Conservation (phyloP, 2,797 vertebrate genomes). For the Hyperoplus immaculatus region DNA sequence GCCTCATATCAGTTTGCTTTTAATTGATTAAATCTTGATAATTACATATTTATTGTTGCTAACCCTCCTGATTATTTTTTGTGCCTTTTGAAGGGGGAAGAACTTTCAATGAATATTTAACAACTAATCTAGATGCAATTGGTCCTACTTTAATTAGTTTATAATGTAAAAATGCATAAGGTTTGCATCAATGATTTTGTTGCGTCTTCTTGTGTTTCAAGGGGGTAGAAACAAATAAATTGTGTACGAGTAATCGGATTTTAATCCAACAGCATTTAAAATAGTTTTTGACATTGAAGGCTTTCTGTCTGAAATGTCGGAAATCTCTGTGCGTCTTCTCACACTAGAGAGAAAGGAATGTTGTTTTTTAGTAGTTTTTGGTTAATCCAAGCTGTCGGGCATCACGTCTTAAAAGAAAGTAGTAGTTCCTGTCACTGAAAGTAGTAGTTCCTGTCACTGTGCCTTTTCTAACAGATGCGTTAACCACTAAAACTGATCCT, state of each 20-base stretch:
- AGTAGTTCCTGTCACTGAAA: slow-evolving; percentile 7
- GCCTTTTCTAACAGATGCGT: slow-evolving; percentile 10
- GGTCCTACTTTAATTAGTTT: no score
- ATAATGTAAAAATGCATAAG: no score
- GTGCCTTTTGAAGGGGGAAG: no score
- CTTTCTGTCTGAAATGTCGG: neutral
- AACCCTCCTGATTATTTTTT: no score
- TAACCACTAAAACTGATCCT: neutral
- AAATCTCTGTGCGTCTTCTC: neutral
- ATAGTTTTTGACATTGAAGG: neutral
- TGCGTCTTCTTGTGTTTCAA: neutral
- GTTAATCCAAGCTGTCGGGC: neutral
- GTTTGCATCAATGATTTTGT: neutral
- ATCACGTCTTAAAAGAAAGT: neutral
- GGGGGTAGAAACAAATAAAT: neutral
- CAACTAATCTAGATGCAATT: neutral
- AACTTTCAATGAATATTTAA: neutral
- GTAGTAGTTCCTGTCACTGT: slow-evolving; percentile 4
- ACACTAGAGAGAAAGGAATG: neutral
- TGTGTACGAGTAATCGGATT: no score
- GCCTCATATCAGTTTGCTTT: neutral
- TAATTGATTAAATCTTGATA: no score
- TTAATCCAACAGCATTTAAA: neutral
- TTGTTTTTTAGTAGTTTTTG: neutral
- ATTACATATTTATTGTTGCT: no score